These are phyloP conservation scores for Guaruba guarouba DNA, from an alignment of 2,113 vertebrate species.

Conservation along the genomic window DNA sequence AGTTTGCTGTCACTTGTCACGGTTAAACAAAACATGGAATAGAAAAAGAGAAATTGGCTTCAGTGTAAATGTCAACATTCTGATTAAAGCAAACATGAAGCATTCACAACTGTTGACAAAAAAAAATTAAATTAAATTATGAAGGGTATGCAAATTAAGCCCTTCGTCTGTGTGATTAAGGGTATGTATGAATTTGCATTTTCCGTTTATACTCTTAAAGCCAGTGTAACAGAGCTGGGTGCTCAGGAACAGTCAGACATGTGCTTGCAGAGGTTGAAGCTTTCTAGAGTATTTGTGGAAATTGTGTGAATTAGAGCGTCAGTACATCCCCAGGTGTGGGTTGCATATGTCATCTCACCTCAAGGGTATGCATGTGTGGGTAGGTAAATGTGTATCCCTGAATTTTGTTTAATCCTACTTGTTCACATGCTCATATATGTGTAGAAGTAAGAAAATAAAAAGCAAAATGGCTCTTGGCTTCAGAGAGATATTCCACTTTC, in stretches of 20 bases:
- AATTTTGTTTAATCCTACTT: neutral
- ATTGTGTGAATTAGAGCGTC: neutral
- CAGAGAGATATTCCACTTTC: neutral
- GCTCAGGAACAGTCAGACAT: neutral
- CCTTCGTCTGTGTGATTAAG: slow-evolving; percentile 68
- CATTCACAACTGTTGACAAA: slow-evolving; percentile 79
- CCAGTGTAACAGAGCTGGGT: slow-evolving; percentile 30
- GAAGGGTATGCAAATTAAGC: slow-evolving; percentile 78
- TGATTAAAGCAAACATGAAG: slow-evolving; percentile 85
- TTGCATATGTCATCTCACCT: rapidly evolving
- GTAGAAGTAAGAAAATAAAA: neutral
- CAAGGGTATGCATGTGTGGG: neutral
- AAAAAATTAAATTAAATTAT: slow-evolving; percentile 81
- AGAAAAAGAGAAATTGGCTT: slow-evolving; percentile 82
- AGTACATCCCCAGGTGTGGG: neutral
- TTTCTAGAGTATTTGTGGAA: neutral
- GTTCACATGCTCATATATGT: neutral
- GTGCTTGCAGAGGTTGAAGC: neutral
- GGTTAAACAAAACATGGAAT: slow-evolving; percentile 83
- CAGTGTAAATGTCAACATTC: slow-evolving; percentile 87
- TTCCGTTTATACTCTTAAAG: slow-evolving; percentile 61
- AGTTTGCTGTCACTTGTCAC: slow-evolving; percentile 83
- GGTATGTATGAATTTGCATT: slow-evolving; percentile 68
- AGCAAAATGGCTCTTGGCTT: neutral
- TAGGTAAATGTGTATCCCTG: neutral